Evolutionary conservation across 2,797 vertebrate species (phyloP).

Genomic region (Sciurus vulgaris): DNA sequence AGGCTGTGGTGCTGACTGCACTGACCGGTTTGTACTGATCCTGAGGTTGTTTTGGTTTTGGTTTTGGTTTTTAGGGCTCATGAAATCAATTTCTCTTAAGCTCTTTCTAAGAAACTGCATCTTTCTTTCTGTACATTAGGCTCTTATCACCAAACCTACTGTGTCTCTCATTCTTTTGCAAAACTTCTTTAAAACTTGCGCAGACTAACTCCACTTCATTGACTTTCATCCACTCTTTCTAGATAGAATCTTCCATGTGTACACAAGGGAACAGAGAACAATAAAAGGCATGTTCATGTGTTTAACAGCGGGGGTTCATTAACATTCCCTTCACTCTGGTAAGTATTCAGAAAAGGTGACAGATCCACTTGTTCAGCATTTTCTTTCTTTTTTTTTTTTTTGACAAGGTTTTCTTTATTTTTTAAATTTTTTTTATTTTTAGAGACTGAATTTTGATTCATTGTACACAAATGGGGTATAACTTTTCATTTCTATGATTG

Average conservation of each 20-base stretch:
- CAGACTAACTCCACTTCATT: neutral
- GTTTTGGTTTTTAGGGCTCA: neutral
- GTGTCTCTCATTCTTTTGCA: neutral
- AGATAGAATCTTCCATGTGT: neutral
- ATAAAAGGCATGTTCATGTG: neutral
- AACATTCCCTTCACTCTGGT: neutral
- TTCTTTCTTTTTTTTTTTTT: too few relatives aligned
- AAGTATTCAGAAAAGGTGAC: neutral
- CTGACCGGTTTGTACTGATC: neutral
- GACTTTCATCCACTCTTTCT: neutral
- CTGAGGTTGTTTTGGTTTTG: neutral
- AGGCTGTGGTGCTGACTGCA: neutral
- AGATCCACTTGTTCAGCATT: neutral
- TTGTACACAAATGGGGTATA: too few relatives aligned
- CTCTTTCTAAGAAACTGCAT: neutral
- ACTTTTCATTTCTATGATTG: too few relatives aligned
- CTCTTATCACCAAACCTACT: neutral
- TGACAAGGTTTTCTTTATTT: too few relatives aligned
- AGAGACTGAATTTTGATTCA: too few relatives aligned
- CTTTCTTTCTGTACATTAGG: neutral
- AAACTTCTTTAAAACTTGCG: slow-evolving; percentile 28
- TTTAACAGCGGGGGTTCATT: neutral
- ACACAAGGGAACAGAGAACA: neutral
- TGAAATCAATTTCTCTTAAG: slow-evolving; percentile 21
- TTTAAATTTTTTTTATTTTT: too few relatives aligned